Evolutionary conservation across 2,113 vertebrate genomes (phyloP).

Genomic region (Acrocephalus kingi): DNA sequence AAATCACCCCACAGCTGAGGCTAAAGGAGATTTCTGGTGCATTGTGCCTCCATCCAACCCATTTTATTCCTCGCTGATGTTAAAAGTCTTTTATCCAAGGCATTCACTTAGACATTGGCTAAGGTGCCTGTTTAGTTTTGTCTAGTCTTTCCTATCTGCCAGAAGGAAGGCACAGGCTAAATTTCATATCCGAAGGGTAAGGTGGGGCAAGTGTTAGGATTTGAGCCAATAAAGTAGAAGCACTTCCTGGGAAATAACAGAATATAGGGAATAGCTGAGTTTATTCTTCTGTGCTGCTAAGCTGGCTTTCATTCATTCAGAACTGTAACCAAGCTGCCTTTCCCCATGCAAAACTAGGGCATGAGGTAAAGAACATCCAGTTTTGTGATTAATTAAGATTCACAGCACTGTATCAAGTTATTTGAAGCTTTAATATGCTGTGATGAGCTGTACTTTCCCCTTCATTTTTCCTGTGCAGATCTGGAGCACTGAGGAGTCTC

Average conservation of each 20-base stretch:
- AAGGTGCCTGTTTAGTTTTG: neutral
- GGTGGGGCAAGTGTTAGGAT: neutral
- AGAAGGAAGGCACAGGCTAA: neutral
- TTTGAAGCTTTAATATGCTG: neutral
- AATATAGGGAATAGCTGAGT: neutral
- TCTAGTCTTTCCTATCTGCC: neutral
- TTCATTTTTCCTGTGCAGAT: neutral
- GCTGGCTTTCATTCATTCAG: neutral
- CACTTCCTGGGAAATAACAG: neutral
- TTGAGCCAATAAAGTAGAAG: neutral
- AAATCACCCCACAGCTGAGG: neutral
- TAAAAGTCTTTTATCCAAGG: neutral
- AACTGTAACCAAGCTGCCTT: neutral
- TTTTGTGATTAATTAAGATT: slow-evolving; percentile 38
- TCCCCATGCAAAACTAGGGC: neutral
- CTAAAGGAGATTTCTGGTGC: neutral
- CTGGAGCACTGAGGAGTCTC: slow-evolving; percentile 25
- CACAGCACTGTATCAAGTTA: neutral
- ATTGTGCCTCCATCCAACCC: neutral
- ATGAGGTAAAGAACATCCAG: neutral
- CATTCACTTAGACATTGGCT: neutral
- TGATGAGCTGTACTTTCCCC: neutral
- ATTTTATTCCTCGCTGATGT: neutral
- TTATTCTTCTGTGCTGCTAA: neutral
- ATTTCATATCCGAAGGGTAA: neutral